Evolutionary conservation across 2,797 vertebrate genomes (phyloP).

Genomic region (Rallus crepitans): DNA sequence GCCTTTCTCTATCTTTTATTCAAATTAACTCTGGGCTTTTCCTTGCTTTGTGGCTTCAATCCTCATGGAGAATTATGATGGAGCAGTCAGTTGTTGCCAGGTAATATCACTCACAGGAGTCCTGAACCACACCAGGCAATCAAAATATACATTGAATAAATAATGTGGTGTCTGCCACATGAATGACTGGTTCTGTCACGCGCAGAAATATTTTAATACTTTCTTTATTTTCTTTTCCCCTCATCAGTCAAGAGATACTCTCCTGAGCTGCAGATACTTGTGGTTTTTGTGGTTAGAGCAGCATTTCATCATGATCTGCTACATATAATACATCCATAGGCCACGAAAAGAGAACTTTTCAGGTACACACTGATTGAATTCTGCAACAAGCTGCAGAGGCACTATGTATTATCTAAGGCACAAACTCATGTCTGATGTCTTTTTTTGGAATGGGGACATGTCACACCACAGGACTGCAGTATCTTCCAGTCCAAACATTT

Average conservation of each 20-base stretch:
- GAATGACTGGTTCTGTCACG: neutral
- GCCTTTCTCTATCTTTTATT: conserved; percentile 20
- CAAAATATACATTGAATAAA: conserved; percentile 9
- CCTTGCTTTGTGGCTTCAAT: conserved; percentile 9
- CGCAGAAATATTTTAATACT: neutral
- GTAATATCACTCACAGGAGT: neutral
- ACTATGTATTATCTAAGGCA: neutral
- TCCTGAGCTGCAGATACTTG: neutral
- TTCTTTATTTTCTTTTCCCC: neutral
- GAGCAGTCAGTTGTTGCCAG: neutral
- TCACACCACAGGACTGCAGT: neutral
- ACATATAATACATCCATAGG: neutral
- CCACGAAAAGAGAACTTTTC: neutral
- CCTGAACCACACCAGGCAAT: neutral
- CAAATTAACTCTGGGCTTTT: neutral
- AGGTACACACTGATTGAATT: neutral
- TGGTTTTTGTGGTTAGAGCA: neutral
- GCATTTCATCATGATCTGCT: neutral
- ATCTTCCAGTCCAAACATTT: neutral
- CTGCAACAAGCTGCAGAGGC: neutral
- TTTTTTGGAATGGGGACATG: neutral
- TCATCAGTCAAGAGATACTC: neutral
- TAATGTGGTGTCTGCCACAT: neutral
- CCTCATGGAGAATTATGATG: neutral
- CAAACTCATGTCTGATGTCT: neutral